Percentiles rank a stretch among this genome's conserved stretches.
These are phyloP conservation scores for Phanerotoma sp. DNA, from an alignment of 2,888 invertebrate species.

Conservation along the genomic window DNA sequence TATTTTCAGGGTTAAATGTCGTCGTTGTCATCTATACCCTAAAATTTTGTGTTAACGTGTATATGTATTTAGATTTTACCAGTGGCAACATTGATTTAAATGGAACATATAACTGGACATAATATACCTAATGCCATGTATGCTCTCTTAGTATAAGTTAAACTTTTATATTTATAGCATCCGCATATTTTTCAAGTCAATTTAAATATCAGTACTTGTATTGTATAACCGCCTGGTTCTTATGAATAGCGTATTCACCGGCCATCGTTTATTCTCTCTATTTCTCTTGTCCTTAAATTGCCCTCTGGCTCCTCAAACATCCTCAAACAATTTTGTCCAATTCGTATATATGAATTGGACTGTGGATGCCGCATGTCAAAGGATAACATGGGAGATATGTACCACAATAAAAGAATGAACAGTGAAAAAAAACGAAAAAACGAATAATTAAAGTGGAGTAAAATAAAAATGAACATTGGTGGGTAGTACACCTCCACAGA, in stretches of 20 bases:
- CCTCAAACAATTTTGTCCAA: too few relatives aligned
- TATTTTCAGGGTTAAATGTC: too few relatives aligned
- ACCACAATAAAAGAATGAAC: too few relatives aligned
- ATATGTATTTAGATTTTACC: too few relatives aligned
- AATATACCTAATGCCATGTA: constrained; percentile 25
- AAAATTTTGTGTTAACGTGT: too few relatives aligned
- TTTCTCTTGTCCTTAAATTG: not conserved
- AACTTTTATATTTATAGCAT: constrained; percentile 54
- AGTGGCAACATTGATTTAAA: too few relatives aligned
- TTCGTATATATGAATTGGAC: not conserved
- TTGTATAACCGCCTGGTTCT: constrained; percentile 43
- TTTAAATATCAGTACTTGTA: constrained; percentile 31
- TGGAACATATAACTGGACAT: too few relatives aligned
- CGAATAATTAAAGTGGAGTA: constrained; percentile 17
- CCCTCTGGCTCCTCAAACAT: not conserved
- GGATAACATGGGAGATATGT: too few relatives aligned
- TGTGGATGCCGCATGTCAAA: not conserved
- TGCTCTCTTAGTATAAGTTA: constrained; percentile 50
- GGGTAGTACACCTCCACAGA: constrained; percentile 41
- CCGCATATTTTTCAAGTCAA: constrained; percentile 48
- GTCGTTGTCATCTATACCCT: too few relatives aligned
- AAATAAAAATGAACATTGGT: constrained; percentile 23
- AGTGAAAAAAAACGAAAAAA: not conserved
- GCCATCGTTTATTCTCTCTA: constrained; percentile 33
- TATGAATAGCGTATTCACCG: constrained; percentile 44